Evolutionary conservation across 2,113 vertebrate genomes (phyloP).

Genomic region (Microtus montanus): DNA sequence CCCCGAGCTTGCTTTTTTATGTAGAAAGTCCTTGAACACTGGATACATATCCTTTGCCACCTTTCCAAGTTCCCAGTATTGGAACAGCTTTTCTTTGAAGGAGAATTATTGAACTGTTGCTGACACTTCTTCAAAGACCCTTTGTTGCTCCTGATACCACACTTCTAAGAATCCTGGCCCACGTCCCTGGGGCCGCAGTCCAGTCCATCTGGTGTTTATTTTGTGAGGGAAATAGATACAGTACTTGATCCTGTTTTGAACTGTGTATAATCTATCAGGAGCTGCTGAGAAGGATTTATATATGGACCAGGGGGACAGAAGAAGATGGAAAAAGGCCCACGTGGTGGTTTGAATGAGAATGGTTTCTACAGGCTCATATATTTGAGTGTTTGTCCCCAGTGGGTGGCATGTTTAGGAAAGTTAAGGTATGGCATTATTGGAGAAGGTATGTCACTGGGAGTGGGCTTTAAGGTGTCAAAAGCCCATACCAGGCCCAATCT

Average conservation of each 20-base stretch:
- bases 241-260: neutral
- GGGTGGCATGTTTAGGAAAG: neutral
- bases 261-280: neutral
- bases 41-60: neutral
- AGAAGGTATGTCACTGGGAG: neutral
- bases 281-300: neutral
- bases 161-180: neutral
- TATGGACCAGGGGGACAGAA: neutral
- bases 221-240: neutral
- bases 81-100: neutral
- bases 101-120: neutral
- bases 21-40: neutral
- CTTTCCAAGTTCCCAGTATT: neutral
- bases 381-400: neutral
- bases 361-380: neutral
- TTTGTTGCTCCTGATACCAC: neutral
- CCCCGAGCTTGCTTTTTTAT: neutral
- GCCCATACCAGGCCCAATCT: neutral
- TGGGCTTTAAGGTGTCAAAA: no score
- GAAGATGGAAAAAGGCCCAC: neutral
- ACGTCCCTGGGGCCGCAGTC: neutral
- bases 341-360: neutral
- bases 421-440: neutral
- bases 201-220: slow-evolving; percentile 5
- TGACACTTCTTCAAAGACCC: neutral